Percentiles rank a stretch among this genome's conserved stretches.
Evolutionary conservation across 2,888 invertebrate species (phyloP).

Genomic region (Leucania comma): DNA sequence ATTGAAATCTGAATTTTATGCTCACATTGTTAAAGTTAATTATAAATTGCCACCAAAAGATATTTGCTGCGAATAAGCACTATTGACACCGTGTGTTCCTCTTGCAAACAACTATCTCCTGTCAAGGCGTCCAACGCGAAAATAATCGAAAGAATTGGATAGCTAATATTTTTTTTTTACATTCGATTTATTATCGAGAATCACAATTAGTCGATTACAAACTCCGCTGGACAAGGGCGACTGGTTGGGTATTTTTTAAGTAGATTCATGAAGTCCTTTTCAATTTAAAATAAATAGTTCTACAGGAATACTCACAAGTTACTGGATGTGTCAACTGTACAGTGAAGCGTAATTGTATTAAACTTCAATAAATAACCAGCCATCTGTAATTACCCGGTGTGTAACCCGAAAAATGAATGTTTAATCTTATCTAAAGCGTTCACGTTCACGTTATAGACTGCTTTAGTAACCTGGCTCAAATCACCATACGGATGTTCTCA

Average conservation of each 20-base stretch:
- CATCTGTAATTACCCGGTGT: neutral
- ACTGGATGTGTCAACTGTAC: slow-evolving; percentile 13
- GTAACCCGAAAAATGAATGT: neutral
- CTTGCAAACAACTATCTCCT: slow-evolving; percentile 3
- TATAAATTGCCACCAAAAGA: slow-evolving; percentile 24
- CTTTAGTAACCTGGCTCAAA: neutral
- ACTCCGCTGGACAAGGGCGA: slow-evolving; percentile 29
- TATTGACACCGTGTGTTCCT: slow-evolving; percentile 1
- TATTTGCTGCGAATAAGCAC: slow-evolving; percentile 6
- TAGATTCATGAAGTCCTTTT: slow-evolving; percentile 34
- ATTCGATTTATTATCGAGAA: slow-evolving; percentile 9
- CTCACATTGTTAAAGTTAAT: slow-evolving; percentile 4
- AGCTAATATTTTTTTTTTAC: slow-evolving; percentile 26
- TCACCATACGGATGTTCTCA: neutral
- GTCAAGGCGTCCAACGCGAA: slow-evolving; percentile 5
- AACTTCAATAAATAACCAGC: slow-evolving; percentile 27
- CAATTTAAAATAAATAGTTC: slow-evolving; percentile 19
- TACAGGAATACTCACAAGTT: neutral
- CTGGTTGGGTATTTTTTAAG: slow-evolving; percentile 13
- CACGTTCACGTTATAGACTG: neutral
- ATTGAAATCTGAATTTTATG: slow-evolving; percentile 19
- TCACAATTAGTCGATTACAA: slow-evolving; percentile 37
- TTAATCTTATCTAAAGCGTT: neutral
- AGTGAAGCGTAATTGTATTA: slow-evolving; percentile 2
- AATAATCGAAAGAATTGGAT: neutral